phyloP scores from a whole-genome alignment of 2,888 invertebrate genomes.

The Rhingia campestris region DNA sequence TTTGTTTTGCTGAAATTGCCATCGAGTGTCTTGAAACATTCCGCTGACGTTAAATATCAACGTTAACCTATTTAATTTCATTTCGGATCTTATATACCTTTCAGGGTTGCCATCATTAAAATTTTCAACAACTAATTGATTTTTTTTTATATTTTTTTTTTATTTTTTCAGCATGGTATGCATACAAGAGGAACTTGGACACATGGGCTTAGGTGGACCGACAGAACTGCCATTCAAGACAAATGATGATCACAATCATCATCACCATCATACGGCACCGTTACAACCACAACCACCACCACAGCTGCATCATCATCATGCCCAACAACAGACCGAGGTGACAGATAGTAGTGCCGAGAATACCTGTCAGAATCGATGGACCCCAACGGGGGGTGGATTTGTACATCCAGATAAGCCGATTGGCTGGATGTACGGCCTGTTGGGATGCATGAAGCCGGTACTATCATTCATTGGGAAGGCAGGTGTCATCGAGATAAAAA shows the following conservation, averaged over 20 bases:
- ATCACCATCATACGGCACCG: slow-evolving; percentile 67
- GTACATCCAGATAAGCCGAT: slow-evolving; percentile 84
- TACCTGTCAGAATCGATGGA: slow-evolving; percentile 83
- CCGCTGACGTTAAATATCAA: slow-evolving; percentile 41
- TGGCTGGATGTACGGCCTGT: slow-evolving; percentile 91
- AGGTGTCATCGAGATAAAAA: slow-evolving; percentile 87
- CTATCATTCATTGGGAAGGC: slow-evolving; percentile 93
- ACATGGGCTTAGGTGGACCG: slow-evolving; percentile 81
- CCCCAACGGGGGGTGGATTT: slow-evolving; percentile 82
- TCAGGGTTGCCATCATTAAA: slow-evolving; percentile 49
- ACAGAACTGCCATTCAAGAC: slow-evolving; percentile 80
- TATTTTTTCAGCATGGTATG: slow-evolving; percentile 86
- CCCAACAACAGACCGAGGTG: slow-evolving; percentile 79
- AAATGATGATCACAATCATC: slow-evolving; percentile 72
- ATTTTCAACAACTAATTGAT: slow-evolving; percentile 30
- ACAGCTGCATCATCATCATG: slow-evolving; percentile 76
- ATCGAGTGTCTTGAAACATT: slow-evolving; percentile 26
- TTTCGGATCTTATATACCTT: slow-evolving; percentile 8
- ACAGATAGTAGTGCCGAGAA: slow-evolving; percentile 82
- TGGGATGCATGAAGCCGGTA: slow-evolving; percentile 94
- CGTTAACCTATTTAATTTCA: slow-evolving; percentile 52
- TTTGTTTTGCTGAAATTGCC: slow-evolving; percentile 40
- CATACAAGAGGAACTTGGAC: slow-evolving; percentile 86
- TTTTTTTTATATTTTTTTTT: slow-evolving; percentile 60
- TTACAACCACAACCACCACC: no score